Base-by-base conservation (phyloP, 2,888 invertebrate genomes). In the Drosophila ustulata region DNA sequence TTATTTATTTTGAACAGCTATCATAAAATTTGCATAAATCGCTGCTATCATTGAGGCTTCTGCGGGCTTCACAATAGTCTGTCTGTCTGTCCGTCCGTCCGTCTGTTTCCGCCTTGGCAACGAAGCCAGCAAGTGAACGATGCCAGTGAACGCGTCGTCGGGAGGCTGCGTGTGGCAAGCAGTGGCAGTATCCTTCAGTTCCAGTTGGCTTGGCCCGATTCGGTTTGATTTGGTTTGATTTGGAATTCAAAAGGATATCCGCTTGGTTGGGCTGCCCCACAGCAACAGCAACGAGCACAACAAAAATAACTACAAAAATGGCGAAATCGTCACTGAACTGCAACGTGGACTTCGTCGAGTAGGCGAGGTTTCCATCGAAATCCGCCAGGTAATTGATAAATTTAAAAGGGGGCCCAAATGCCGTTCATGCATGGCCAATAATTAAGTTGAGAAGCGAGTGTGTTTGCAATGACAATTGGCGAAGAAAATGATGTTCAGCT, bases 201-300 rank as follows among this genome's bases (percentile, higher is more conserved):
- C 88, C 83, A 82, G 76, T 76, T 76, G 85, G 74, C 71, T 76
- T 78, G 70, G 37, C 59, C 67, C 47, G 82, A 82, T 80, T 69
- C 67, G 53, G 72, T 82, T 76, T 76, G 80, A 76, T 77, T 81
- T 52, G 78, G 69, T 73, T 82, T 78, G 80, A 74, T 69, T 82
- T 72, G 63, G 65, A 69, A 66, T 72, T 81, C 61, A 77, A 80
- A 74, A 78, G 88, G 85, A 84, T 80, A 88, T 84, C 76, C 85
- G 80, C 61, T 67, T 80, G 51, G 77, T 43, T 80, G 79, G 65
- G 57, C 63, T 62, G 58, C 62, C 52, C 57, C 65, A 50, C 59
- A 49, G 58, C 71, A 26, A 18, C 23, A 1, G 6, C 18, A 39
- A 39, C 41, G 37, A n/a, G 6, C 26, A 23, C 18, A n/a, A n/a